Evolutionary conservation across 2,113 vertebrate genomes (phyloP), one percentile per base, ranked within the genome.

Genomic region (Dunckerocampus dactyliophorus): DNA sequence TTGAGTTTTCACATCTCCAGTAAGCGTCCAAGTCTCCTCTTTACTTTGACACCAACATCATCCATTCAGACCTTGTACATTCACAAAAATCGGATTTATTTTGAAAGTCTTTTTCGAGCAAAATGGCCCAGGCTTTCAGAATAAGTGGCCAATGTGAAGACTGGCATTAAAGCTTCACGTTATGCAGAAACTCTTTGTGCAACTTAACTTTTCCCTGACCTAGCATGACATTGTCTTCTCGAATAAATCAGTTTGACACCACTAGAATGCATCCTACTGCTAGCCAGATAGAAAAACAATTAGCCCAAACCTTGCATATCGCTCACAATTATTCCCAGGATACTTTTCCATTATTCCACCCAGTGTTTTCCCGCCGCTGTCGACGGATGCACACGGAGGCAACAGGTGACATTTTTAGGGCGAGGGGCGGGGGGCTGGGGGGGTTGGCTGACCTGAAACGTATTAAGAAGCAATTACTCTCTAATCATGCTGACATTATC

Each of bases 381-480:
- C 37, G 34, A 42, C 20, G n/a, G 14, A 56, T 6, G n/a, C 53
- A 20, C 16, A 10, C 9, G 51, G 53, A 10, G 10, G 53, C 53
- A 55, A 55, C 54, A 56, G 54, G 54, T 56, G 54, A 56, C 54
- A 21, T 56, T 51, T 56, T 42, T 14, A 43, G 39, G 39, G 19
- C 34, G 13, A 1, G 12, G 12, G 34, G 17, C 24, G 17, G 12
- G 28, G 8, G 51, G 16, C 15, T n/a, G 52, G 31, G 31, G 31
- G 31, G 31, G 31, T 4, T 34, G 31, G 3, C 6, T 21, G 54
- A 56, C 54, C 54, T 21, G 37, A 56, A 56, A 42, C 13, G 37
- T 21, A 42, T 56, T 56, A 56, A 21, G 54, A 56, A 56, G 54
- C 54, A 56, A 56, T 56, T 56, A 56, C n/a, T 56, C 54, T 42